phyloP scores from a whole-genome alignment of 2,888 invertebrate species.

The Panopea generosa region DNA sequence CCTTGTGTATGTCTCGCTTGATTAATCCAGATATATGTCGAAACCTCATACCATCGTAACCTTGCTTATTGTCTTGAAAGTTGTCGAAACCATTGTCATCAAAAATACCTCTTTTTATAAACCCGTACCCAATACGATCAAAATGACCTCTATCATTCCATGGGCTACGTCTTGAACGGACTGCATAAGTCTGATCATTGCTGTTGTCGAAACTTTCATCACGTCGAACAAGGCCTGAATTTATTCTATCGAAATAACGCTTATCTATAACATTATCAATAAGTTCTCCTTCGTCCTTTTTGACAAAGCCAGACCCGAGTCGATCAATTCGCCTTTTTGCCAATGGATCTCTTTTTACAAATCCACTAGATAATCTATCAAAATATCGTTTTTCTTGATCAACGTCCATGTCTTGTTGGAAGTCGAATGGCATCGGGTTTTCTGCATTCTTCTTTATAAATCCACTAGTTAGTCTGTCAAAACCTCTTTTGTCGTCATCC shows the following conservation, averaged over 20 bases:
- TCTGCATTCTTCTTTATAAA: constrained; percentile 25
- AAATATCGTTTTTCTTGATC: constrained; percentile 18
- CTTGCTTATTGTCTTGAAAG: too few relatives aligned
- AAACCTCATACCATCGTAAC: too few relatives aligned
- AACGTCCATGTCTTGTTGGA: not conserved
- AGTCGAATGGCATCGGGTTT: not conserved
- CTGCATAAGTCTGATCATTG: not conserved
- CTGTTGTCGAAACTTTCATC: not conserved
- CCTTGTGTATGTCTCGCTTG: too few relatives aligned
- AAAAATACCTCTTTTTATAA: too few relatives aligned
- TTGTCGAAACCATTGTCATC: too few relatives aligned
- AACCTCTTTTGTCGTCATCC: constrained; percentile 1
- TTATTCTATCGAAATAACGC: constrained; percentile 38
- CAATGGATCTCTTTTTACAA: constrained; percentile 16
- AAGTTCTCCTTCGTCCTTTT: not conserved
- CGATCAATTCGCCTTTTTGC: constrained; percentile 31
- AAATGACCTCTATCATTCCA: not conserved
- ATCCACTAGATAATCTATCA: constrained; percentile 20
- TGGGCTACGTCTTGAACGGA: not conserved
- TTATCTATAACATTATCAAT: constrained; percentile 4
- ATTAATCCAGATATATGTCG: too few relatives aligned
- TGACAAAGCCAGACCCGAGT: constrained; percentile 29
- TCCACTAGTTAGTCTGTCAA: constrained; percentile 20
- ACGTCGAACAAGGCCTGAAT: constrained; percentile 24
- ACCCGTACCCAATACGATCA: too few relatives aligned